Evolutionary conservation across 2,888 invertebrate species (phyloP).

Genomic region (Xylota sylvarum): DNA sequence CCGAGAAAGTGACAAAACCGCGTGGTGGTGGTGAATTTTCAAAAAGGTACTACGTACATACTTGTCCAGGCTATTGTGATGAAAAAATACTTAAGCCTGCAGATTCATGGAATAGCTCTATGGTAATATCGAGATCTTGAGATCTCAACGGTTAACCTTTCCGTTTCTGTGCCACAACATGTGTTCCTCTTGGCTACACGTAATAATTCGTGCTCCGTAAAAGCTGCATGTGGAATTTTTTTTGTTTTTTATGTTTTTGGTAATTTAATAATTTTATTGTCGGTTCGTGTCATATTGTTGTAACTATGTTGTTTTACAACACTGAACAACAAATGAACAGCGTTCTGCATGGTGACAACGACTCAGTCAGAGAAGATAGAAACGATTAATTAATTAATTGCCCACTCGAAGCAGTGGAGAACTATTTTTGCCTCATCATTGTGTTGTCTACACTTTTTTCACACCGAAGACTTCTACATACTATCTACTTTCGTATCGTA

Average conservation of each 20-base stretch:
- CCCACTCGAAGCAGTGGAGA: too few species aligned
- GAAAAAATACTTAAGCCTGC: slow-evolving; percentile 24
- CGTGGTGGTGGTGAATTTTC: slow-evolving; percentile 25
- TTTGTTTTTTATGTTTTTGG: slow-evolving; percentile 36
- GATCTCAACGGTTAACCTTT: slow-evolving; percentile 59
- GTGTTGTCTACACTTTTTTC: too few species aligned
- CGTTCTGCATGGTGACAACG: slow-evolving; percentile 2
- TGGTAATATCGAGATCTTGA: slow-evolving; percentile 33
- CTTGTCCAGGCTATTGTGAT: slow-evolving; percentile 4
- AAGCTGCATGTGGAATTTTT: slow-evolving; percentile 15
- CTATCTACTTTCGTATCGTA: too few species aligned
- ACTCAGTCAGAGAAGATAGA: background rate
- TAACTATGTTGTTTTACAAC: slow-evolving; percentile 51
- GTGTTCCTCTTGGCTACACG: slow-evolving; percentile 47
- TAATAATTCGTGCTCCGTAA: slow-evolving; percentile 45
- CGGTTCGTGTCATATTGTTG: slow-evolving; percentile 59
- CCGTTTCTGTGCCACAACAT: slow-evolving; percentile 54
- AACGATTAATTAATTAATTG: too few species aligned
- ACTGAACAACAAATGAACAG: background rate
- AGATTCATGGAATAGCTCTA: slow-evolving; percentile 55
- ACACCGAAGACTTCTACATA: too few species aligned
- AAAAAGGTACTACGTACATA: slow-evolving; percentile 20
- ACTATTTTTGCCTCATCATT: too few species aligned
- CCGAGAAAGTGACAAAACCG: slow-evolving; percentile 49
- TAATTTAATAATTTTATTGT: slow-evolving; percentile 69